Evolutionary conservation across 2,113 vertebrate genomes (phyloP), one percentile per base, ranked within the genome.

Genomic region (Brachypodius melanocephalos): DNA sequence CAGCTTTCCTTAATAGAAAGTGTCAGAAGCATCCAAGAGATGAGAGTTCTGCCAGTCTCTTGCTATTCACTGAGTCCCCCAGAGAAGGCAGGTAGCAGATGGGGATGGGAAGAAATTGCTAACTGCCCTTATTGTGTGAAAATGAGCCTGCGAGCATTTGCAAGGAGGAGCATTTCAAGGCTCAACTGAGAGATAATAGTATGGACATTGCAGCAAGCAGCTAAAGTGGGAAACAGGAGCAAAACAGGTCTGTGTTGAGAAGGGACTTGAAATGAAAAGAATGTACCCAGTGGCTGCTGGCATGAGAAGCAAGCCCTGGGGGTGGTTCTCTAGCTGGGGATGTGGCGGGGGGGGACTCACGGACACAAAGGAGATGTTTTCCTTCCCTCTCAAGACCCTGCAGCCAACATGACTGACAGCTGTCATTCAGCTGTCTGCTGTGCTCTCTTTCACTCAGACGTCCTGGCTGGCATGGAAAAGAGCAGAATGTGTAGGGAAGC

Each of bases 81-180:
- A 42, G 52, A 89, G 91, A 76, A 79, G 95, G 90, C 93, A 97
- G 91, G 95, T 95, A 96, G 93, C 95, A 97, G 95, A 94, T 96
- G 87, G 75, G 65, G 65, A 90, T 58, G 21, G 76, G 36, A 93
- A 81, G 87, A 93, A 95, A 97, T 93, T 66, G 68, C 78, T 95
- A 77, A 87, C 93, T 54, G 54, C 29, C 38, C 38, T 88, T 63
- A 87, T 90, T 96, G 94, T 93, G 90, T 45, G 75, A 83, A 94
- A 94, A 96, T 94, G 85, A 96, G 88, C 82, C 88, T 38, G 61
- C 6, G 3, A 88, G 82, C 93, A 83, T 69, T 95, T 61, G 51
- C 40, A 61, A 65, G 38, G 34, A 88, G 25, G 12, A 89, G 49
- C 55, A 73, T 85, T 90, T 94, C 89, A 90, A 93, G 90, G 49